phyloP scores from a whole-genome alignment of 2,797 vertebrate genomes.

The Thunnus albacares region DNA sequence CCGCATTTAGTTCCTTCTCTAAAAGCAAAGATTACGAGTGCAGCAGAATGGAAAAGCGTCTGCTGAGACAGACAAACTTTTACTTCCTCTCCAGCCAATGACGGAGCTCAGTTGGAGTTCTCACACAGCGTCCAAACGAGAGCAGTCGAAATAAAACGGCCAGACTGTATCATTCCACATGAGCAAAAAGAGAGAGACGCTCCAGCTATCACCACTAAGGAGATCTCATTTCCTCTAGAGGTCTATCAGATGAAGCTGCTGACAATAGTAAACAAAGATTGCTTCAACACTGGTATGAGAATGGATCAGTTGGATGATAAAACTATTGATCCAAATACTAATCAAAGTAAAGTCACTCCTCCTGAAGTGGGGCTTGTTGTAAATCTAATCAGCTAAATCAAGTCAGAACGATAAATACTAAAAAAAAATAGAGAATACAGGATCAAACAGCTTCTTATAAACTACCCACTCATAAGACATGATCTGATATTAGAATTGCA shows the following conservation, averaged over 20 bases:
- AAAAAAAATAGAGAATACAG: neutral
- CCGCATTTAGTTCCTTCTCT: slow-evolving; percentile 78
- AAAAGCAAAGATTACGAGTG: slow-evolving; percentile 69
- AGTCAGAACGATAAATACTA: neutral
- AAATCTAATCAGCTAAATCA: neutral
- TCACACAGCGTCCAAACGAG: slow-evolving; percentile 28
- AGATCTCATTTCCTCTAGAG: slow-evolving; percentile 15
- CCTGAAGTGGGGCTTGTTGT: neutral
- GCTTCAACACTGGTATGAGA: neutral
- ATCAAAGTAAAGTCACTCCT: neutral
- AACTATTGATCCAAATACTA: slow-evolving; percentile 8
- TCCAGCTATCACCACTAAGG: slow-evolving; percentile 19
- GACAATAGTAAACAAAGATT: slow-evolving; percentile 26
- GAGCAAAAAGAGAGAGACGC: slow-evolving; percentile 40
- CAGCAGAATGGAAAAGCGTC: slow-evolving; percentile 64
- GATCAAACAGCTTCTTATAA: neutral
- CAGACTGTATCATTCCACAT: slow-evolving; percentile 58
- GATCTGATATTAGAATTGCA: neutral
- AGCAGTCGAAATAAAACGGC: slow-evolving; percentile 35
- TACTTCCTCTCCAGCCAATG: slow-evolving; percentile 59
- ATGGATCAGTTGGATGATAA: neutral
- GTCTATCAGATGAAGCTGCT: slow-evolving; percentile 18
- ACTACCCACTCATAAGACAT: neutral
- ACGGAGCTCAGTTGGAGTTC: slow-evolving; percentile 21
- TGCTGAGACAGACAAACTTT: slow-evolving; percentile 73